These are phyloP conservation scores for Amphipyra berbera DNA, from an alignment of 2,888 invertebrate species.

Conservation along the genomic window DNA sequence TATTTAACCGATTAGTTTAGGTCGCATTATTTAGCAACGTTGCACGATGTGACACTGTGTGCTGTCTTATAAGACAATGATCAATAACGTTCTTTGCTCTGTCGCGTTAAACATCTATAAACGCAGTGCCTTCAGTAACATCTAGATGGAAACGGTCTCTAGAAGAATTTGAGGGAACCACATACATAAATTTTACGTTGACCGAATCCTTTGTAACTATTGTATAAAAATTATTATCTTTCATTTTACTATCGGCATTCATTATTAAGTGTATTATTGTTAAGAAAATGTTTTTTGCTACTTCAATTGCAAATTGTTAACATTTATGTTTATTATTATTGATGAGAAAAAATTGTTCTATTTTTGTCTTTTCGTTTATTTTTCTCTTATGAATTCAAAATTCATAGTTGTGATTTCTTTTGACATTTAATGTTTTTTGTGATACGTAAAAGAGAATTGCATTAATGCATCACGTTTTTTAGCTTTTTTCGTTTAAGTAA, in stretches of 20 bases:
- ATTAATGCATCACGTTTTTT: conserved; percentile 87
- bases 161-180: conserved; percentile 42
- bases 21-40: conserved; percentile 35
- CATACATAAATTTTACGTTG: conserved; percentile 56
- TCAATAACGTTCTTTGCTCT: conserved; percentile 38
- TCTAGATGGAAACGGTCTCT: conserved; percentile 55
- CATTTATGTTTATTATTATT: conserved; percentile 74
- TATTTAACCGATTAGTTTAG: conserved; percentile 49
- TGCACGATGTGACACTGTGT: conserved; percentile 47
- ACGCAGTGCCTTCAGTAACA: conserved; percentile 57
- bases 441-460: conserved; percentile 87
- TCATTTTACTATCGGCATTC: conserved; percentile 68
- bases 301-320: conserved; percentile 76
- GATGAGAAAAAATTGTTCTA: conserved; percentile 76
- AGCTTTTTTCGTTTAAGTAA: conserved; percentile 77
- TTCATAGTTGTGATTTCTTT: conserved; percentile 90
- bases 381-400: conserved; percentile 88
- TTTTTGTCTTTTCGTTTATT: conserved; percentile 82
- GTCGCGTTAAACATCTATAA: conserved; percentile 47
- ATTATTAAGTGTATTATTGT: conserved; percentile 76
- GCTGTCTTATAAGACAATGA: conserved; percentile 39
- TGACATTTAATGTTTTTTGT: conserved; percentile 90
- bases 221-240: conserved; percentile 65
- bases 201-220: conserved; percentile 62
- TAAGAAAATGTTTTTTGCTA: conserved; percentile 72